These are phyloP conservation scores for Turritopsis rubra DNA, from an alignment of 30 jellyfish, hydroid and myxozoan genomes.

Conservation along the genomic window DNA sequence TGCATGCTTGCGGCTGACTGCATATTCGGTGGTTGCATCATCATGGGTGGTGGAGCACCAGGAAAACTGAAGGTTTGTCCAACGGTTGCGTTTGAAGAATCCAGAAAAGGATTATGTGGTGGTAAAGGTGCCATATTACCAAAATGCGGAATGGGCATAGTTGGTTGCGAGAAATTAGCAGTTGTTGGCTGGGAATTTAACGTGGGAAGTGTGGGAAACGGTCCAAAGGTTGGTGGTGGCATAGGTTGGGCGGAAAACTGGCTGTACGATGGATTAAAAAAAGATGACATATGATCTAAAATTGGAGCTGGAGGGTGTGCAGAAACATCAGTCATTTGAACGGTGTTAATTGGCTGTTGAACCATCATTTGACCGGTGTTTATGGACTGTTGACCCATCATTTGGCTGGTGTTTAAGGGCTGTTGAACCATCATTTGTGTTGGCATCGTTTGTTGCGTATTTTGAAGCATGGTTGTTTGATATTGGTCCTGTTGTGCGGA, in stretches of 20 bases:
- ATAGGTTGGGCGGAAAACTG: conserved; percentile 16
- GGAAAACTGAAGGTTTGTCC: background rate
- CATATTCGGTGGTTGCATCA: conserved; percentile 8
- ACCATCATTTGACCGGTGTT: background rate
- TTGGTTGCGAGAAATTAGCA: too few species aligned
- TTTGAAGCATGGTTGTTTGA: background rate
- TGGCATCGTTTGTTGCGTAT: background rate
- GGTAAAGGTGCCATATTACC: background rate
- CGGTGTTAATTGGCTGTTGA: background rate
- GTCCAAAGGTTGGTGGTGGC: conserved; percentile 7
- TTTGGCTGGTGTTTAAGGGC: background rate
- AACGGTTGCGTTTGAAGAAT: background rate
- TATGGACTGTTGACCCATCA: background rate
- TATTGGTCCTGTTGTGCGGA: background rate
- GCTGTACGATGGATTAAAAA: conserved; percentile 27
- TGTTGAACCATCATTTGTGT: background rate
- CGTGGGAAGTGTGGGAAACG: background rate
- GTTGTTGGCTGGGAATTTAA: too few species aligned
- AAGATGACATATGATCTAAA: conserved; percentile 41
- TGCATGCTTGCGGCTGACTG: background rate
- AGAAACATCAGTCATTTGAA: conserved; percentile 2
- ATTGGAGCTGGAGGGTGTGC: conserved; percentile 27
- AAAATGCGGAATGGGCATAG: conserved; percentile 12
- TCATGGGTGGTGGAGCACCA: conserved; percentile 5
- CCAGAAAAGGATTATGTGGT: background rate